A percentile compares a stretch with the other conserved stretches of the same genome.
Evolutionary conservation across 2,888 invertebrate species (phyloP).

Genomic region (Dugesia japonica): DNA sequence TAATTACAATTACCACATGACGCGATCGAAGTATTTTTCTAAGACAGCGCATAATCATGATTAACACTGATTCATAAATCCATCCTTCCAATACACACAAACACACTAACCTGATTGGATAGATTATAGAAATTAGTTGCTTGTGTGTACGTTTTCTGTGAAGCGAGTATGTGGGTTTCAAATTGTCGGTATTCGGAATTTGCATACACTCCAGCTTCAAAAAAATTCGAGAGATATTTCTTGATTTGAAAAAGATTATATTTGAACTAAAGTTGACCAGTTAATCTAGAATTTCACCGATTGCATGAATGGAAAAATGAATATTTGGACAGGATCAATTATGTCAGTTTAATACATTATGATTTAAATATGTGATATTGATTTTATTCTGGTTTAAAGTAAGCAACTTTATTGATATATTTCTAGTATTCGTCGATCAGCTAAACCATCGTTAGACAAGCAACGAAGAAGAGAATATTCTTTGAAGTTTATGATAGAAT

Average conservation of each 20-base stretch:
- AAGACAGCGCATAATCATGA: conserved; percentile 14
- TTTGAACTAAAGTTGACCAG: conserved; percentile 15
- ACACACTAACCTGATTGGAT: not conserved
- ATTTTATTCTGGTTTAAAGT: too few species aligned
- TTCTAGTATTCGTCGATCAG: conserved; percentile 8
- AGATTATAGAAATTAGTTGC: not conserved
- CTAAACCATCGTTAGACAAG: not conserved
- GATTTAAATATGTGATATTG: too few species aligned
- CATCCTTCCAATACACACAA: not conserved
- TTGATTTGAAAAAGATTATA: not conserved
- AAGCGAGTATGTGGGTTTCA: not conserved
- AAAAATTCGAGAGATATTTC: conserved; percentile 10
- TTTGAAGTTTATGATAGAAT: conserved; percentile 9
- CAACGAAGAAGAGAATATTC: not conserved
- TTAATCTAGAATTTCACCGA: not conserved
- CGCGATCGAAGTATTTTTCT: conserved; percentile 17
- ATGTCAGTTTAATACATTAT: conserved; percentile 4
- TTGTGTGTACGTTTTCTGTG: not conserved
- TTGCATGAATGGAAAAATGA: conserved; percentile 16
- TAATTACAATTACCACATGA: conserved; percentile 14
- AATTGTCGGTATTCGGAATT: not conserved
- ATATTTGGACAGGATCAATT: conserved; percentile 20
- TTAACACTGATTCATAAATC: conserved; percentile 16
- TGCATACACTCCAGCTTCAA: not conserved
- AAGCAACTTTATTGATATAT: too few species aligned